These are phyloP conservation scores for Sylvietta virens DNA, from an alignment of 2,113 vertebrate species.

Conservation along the genomic window DNA sequence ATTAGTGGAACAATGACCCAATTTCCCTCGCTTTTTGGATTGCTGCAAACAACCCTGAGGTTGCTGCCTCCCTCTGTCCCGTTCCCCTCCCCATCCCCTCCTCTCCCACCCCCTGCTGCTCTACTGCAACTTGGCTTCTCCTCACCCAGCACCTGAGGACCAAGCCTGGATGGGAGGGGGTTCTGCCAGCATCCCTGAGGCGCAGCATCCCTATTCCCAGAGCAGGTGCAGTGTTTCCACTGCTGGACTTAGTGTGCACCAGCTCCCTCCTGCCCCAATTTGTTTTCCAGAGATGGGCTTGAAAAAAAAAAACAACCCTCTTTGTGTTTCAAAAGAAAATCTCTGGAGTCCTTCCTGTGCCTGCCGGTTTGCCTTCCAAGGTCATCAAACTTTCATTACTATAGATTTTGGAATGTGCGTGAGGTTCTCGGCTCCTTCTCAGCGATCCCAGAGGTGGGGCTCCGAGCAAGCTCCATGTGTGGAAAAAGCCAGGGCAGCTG, in stretches of 20 bases:
- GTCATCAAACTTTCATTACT: constrained; percentile 47
- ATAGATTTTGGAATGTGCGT: background rate
- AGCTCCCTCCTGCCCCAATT: background rate
- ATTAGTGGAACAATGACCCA: constrained; percentile 59
- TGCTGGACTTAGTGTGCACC: background rate
- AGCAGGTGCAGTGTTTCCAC: background rate
- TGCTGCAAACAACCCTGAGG: background rate
- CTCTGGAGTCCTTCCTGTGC: background rate
- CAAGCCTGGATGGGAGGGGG: background rate
- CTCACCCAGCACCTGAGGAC: background rate
- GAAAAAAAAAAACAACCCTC: background rate
- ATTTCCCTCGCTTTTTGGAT: constrained; percentile 35
- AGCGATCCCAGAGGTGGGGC: background rate
- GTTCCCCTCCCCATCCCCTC: background rate
- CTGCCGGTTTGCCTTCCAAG: background rate
- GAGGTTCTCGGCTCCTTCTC: background rate
- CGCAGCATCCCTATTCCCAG: background rate
- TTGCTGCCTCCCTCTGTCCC: background rate
- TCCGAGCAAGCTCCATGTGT: background rate
- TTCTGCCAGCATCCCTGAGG: background rate
- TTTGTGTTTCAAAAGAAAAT: constrained; percentile 1
- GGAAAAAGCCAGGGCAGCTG: background rate
- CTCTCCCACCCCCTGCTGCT: background rate
- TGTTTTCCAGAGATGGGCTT: background rate
- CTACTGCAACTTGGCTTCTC: background rate